Evolutionary conservation across 2,113 vertebrate genomes (phyloP).

Genomic region (Corythornis cristatus): DNA sequence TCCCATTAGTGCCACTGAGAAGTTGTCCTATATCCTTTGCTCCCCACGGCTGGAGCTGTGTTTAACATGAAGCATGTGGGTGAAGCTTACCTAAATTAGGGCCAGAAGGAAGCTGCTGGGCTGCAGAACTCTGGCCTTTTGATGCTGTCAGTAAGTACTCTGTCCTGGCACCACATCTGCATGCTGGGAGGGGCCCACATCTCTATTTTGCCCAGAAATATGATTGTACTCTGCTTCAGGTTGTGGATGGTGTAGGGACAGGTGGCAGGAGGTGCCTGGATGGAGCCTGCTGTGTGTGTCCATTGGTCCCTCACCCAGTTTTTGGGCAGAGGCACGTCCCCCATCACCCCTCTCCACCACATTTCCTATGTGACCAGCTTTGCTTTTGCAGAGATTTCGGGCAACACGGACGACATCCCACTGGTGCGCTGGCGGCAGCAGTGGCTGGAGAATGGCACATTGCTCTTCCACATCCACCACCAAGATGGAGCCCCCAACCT

Average conservation of each 20-base stretch:
- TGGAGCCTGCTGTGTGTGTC: background rate
- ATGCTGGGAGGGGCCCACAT: background rate
- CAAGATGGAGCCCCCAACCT: conserved; percentile 89
- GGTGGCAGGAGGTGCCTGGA: background rate
- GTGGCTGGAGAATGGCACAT: conserved; percentile 96
- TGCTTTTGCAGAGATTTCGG: conserved; percentile 88
- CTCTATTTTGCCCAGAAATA: background rate
- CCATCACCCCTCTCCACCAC: background rate
- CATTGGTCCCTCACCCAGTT: background rate
- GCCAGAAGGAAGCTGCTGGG: background rate
- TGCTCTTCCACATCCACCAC: conserved; percentile 98
- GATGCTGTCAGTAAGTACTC: background rate
- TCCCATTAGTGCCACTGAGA: background rate
- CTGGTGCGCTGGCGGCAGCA: conserved; percentile 98
- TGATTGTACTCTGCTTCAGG: background rate
- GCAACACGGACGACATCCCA: conserved; percentile 95
- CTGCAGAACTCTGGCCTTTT: background rate
- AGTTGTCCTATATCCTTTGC: background rate
- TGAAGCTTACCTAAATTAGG: background rate
- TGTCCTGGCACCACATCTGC: background rate
- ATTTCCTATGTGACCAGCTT: background rate
- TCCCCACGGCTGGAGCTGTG: accelerated
- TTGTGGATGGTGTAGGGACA: background rate
- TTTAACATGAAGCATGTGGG: background rate
- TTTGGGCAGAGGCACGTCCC: background rate